phyloP scores from a whole-genome alignment of 2,888 invertebrate genomes.

The Leucophora obtusa region DNA sequence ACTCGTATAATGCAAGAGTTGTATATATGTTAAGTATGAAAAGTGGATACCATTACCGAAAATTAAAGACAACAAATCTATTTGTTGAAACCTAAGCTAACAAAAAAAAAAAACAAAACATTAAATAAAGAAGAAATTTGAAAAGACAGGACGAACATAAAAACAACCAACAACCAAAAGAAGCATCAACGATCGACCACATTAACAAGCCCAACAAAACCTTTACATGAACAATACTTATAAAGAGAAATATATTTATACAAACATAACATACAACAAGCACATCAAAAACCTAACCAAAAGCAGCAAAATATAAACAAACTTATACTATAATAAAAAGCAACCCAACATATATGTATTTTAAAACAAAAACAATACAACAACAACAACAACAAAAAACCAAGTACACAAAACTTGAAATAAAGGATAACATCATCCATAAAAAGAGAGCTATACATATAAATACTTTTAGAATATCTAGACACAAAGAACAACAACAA shows the following conservation, averaged over 20 bases:
- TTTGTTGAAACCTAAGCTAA: conserved; percentile 45
- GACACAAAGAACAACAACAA: conserved; percentile 7
- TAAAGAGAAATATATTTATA: conserved; percentile 26
- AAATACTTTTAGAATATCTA: neutral
- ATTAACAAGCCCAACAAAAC: conserved; percentile 59
- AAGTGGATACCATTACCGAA: conserved; percentile 58
- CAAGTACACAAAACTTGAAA: conserved; percentile 23
- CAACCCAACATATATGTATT: conserved; percentile 3
- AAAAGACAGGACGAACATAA: neutral
- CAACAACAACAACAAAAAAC: conserved; percentile 10
- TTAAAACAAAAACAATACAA: conserved; percentile 19
- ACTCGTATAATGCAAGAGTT: conserved; percentile 18
- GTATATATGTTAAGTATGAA: conserved; percentile 50
- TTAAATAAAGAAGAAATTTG: conserved; percentile 1
- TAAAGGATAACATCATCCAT: conserved; percentile 45
- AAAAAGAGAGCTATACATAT: conserved; percentile 15
- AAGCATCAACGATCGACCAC: conserved; percentile 51
- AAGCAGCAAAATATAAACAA: conserved; percentile 12
- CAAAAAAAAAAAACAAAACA: conserved; percentile 9
- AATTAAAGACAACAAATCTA: conserved; percentile 62
- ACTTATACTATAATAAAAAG: conserved; percentile 18
- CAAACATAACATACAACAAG: conserved; percentile 22
- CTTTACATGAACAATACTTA: conserved; percentile 40
- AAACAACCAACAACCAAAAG: neutral
- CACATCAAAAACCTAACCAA: conserved; percentile 19